Evolutionary conservation across 2,797 vertebrate genomes (phyloP).

Genomic region (Eurystomus glaucurus): DNA sequence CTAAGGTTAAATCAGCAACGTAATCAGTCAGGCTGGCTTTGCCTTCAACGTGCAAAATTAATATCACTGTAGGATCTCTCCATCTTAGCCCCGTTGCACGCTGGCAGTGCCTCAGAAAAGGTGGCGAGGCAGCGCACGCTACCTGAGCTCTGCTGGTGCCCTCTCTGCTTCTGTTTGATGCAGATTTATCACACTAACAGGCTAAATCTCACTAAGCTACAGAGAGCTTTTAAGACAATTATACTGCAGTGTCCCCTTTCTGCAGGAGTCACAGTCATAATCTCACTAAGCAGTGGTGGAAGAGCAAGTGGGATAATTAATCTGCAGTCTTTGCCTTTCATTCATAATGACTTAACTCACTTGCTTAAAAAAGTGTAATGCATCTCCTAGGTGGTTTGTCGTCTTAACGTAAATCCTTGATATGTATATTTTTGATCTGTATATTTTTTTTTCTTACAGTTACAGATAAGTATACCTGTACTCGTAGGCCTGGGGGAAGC

Average conservation of each 20-base stretch:
- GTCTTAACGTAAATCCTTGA: not conserved
- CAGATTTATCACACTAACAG: conserved; percentile 52
- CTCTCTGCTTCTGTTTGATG: conserved; percentile 18
- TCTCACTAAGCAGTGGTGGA: conserved; percentile 28
- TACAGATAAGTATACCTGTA: not conserved
- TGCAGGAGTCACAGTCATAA: conserved; percentile 35
- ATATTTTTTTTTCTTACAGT: not conserved
- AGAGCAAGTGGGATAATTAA: conserved; percentile 61
- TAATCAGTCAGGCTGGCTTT: conserved; percentile 15
- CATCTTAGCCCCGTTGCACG: not conserved
- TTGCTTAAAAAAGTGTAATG: not conserved
- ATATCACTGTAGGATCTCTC: not conserved
- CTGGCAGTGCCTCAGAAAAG: not conserved
- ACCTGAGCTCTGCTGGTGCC: conserved; percentile 28
- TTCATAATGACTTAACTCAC: conserved; percentile 33
- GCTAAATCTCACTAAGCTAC: conserved; percentile 66
- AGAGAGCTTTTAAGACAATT: conserved; percentile 79
- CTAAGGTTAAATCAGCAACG: not conserved
- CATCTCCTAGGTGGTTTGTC: not conserved
- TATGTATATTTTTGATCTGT: not conserved
- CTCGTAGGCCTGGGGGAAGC: not conserved
- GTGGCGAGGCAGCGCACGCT: not conserved
- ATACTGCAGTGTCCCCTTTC: conserved; percentile 55
- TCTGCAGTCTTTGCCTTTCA: conserved; percentile 55
- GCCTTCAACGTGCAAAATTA: not conserved